Evolutionary conservation across 1,140 invertebrate genomes (phyloP), one percentile per base, ranked within the genome.

Genomic region (Diorhabda sublineata): DNA sequence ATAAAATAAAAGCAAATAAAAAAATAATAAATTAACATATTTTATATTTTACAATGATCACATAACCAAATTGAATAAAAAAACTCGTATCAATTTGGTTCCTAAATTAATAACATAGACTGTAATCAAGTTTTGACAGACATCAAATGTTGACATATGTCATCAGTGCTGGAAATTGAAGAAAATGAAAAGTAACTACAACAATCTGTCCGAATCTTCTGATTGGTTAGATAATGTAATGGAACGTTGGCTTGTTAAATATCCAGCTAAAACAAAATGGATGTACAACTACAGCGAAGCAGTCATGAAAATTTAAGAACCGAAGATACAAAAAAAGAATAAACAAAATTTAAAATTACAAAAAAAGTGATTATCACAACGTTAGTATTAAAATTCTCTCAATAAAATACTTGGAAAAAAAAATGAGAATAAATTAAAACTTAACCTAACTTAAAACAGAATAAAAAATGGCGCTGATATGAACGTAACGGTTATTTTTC

Each of bases 41-140:
- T 56, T 63, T 68, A 56, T 69, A 69, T 69, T 45, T 69, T 69
- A 69, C 68, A 69, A 69, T 61, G 52, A 69, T 65, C 62, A 65
- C 62, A 69, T 62, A 42, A 52, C 63, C 26, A 44, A 42, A 45
- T 63, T 63, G 11, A 63, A 63, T 44, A 63, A 44, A 45, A 44
- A 63, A 63, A 43, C 45, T 63, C 6, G 11, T 44, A 26, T 26
- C 26, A 26, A 26, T 26, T 26, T 26, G 26, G 26, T 26, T 26
- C 26, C 26, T 26, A 26, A 26, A 26, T 26, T 26, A 26, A 26
- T 26, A 26, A 26, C 26, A 26, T 26, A 26, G 26, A 26, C 26
- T 26, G 26, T 26, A 26, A 26, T 26, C 1, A 26, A 26, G 0
- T 26, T 26, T 26, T 26, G 26, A 26, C 26, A 26, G 26, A 26